phyloP scores from a whole-genome alignment of 2,113 vertebrate genomes.

The Emydura subglobosa region DNA sequence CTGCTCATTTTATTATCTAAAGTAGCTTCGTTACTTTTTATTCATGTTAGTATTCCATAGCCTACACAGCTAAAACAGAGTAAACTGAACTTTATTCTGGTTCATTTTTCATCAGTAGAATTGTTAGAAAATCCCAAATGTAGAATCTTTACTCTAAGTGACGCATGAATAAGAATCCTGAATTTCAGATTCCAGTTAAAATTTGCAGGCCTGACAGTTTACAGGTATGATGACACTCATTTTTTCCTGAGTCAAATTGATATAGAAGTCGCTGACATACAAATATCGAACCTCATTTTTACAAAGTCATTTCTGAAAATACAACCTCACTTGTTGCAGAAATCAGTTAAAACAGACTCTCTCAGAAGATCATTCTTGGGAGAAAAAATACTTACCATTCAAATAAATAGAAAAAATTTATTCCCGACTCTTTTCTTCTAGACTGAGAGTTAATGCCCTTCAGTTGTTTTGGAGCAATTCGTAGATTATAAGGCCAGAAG shows the following conservation, averaged over 20 bases:
- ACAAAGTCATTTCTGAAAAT: neutral
- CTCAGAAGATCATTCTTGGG: neutral
- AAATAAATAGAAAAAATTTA: no score
- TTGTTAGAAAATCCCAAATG: neutral
- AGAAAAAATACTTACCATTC: neutral
- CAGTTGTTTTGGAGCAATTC: no score
- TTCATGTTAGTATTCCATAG: neutral
- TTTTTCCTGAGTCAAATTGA: neutral
- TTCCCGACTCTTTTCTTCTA: no score
- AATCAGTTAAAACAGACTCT: neutral
- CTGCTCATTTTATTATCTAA: neutral
- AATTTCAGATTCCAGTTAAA: neutral
- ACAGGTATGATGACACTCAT: neutral
- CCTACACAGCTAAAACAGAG: neutral
- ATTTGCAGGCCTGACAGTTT: neutral
- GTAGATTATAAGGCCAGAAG: no score
- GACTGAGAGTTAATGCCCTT: no score
- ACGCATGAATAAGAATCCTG: neutral
- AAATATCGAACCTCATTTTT: rapidly evolving
- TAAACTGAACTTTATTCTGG: neutral
- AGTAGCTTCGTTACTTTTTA: neutral
- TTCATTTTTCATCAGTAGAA: neutral
- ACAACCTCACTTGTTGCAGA: neutral
- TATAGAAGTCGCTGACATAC: neutral
- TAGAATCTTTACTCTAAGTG: neutral